Evolutionary conservation across 2,797 vertebrate species (phyloP), one percentile per base, ranked within the genome.

Genomic region (Sitta carolinensis): DNA sequence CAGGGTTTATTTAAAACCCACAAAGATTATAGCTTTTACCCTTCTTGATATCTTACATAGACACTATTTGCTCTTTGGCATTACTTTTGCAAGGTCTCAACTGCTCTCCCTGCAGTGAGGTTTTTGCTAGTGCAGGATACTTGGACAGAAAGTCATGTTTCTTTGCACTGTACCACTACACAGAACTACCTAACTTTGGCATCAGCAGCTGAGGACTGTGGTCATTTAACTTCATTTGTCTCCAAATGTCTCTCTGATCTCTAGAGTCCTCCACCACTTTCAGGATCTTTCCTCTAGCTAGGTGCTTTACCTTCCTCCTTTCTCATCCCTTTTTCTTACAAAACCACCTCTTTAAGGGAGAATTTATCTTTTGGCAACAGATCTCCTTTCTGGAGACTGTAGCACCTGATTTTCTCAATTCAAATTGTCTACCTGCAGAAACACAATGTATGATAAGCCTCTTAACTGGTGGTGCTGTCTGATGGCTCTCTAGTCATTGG

Each of bases 141-240:
- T 51, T 42, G 9, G 7, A 15, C 38, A 79, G 47, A 38, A 42
- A 51, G 27, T 43, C 12, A 5, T 14, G 18, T 9, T 74, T 11
- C 10, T 74, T 74, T 52, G 16, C 50, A 23, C 32, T 61, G 7
- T 57, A 30, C 25, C 2, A 5, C 16, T 43, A 38, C 42, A 61
- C 1, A 7, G 29, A 43, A 7, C n/a, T 30, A 73, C 11, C 17
- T 26, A 59, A 5, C 22, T 20, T 36, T 17, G n/a, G 11, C 19
- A 78, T 10, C 43, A 72, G 16, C 47, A 73, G 16, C 16, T 0
- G 7, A 55, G 6, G 15, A 51, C 27, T 1, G 0, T 48, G 21
- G 7, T 45, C 5, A 54, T 25, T 9, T 42, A 27, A 45, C 8
- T 59, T 21, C 5, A 40, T 23, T 66, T 43, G 17, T n/a, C 6